These are phyloP conservation scores for Aspidiotus rigidus DNA, from an alignment of 2,888 invertebrate genomes.

Conservation along the genomic window DNA sequence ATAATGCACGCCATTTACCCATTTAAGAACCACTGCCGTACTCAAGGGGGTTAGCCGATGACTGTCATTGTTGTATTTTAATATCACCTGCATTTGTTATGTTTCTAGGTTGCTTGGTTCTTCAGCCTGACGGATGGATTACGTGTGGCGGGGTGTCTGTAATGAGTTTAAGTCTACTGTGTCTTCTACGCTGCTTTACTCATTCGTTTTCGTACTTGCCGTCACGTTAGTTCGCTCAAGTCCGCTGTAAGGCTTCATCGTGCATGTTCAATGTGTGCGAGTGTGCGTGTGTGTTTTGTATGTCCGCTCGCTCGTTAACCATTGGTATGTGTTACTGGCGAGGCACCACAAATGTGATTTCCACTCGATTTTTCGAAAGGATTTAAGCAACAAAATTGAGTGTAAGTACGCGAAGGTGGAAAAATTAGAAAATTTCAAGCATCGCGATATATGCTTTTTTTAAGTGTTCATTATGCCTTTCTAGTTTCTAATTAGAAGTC, in stretches of 20 bases:
- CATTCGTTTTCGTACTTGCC: conserved; percentile 1
- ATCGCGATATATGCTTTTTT: no score
- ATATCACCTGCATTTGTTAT: conserved; percentile 33
- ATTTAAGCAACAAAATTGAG: background rate
- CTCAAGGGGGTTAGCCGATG: background rate
- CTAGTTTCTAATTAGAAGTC: no score
- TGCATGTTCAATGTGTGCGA: background rate
- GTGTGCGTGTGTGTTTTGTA: no score
- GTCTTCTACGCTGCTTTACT: background rate
- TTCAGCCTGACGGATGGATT: conserved; percentile 15
- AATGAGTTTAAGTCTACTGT: conserved; percentile 30
- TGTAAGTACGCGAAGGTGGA: no score
- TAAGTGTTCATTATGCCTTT: no score
- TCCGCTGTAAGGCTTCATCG: conserved; percentile 20
- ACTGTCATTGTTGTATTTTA: conserved; percentile 23
- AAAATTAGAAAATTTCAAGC: no score
- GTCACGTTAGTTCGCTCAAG: conserved; percentile 17
- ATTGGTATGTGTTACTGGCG: background rate
- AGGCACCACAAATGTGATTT: background rate
- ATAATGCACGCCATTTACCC: no score
- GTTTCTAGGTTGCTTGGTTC: conserved; percentile 31
- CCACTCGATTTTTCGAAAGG: background rate
- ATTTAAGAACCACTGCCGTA: conserved; percentile 12
- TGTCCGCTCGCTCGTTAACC: no score
- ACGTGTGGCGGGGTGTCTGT: conserved; percentile 25